phyloP scores from a whole-genome alignment of 2,888 invertebrate genomes.

The Pachymerium ferrugineum region DNA sequence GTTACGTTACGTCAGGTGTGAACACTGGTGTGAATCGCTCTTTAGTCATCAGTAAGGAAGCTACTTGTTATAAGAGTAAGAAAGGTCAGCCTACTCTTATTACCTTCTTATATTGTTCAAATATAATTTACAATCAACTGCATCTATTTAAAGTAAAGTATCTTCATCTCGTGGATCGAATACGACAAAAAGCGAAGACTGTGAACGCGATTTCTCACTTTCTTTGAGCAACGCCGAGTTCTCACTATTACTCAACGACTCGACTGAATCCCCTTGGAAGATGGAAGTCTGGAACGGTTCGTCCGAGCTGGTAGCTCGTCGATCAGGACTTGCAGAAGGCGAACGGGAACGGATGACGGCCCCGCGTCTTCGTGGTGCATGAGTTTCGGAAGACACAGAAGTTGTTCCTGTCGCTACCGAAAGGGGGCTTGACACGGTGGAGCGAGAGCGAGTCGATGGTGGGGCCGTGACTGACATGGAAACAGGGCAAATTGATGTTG shows the following conservation, averaged over 20 bases:
- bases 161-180: slow-evolving; percentile 75
- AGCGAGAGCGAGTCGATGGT: background rate
- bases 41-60: too few species aligned
- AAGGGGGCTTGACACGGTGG: background rate
- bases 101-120: background rate
- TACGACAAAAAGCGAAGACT: slow-evolving; percentile 38
- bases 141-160: slow-evolving; percentile 64
- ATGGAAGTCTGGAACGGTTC: slow-evolving; percentile 43
- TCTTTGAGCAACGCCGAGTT: slow-evolving; percentile 48
- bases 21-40: too few species aligned
- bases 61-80: background rate
- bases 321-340: slow-evolving; percentile 44
- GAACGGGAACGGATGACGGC: slow-evolving; percentile 44
- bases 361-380: slow-evolving; percentile 41
- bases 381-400: slow-evolving; percentile 43
- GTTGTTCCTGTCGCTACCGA: slow-evolving; percentile 41
- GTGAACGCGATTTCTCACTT: slow-evolving; percentile 48
- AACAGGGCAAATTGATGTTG: background rate
- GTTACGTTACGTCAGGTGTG: too few species aligned
- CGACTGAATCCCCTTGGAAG: slow-evolving; percentile 45
- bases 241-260: slow-evolving; percentile 53
- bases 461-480: background rate
- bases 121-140: too few species aligned
- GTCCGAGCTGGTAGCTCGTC: slow-evolving; percentile 45
- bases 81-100: background rate